These are phyloP conservation scores for Spermophilus dauricus DNA, from an alignment of 2,113 vertebrate genomes.

Conservation along the genomic window DNA sequence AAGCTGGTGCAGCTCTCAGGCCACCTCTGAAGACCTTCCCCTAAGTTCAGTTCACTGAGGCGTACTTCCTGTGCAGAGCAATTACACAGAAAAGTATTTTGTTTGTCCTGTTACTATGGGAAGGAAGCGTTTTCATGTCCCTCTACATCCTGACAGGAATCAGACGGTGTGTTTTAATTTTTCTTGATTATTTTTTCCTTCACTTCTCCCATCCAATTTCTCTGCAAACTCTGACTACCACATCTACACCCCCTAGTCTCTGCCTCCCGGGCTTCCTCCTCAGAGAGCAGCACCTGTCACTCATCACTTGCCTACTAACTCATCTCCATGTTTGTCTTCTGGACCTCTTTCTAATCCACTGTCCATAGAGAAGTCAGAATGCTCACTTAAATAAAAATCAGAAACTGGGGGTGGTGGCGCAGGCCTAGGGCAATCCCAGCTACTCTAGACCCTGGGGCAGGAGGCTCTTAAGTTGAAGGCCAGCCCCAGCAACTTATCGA, in stretches of 20 bases:
- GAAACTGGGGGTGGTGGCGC: not conserved
- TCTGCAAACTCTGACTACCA: not conserved
- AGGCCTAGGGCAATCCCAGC: not conserved
- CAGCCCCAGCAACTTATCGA: not conserved
- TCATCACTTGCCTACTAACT: not conserved
- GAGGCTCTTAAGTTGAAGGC: not conserved
- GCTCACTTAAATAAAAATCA: not conserved
- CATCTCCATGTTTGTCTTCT: not conserved
- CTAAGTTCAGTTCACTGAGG: not conserved
- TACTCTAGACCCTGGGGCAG: too few species aligned
- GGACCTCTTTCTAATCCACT: not conserved
- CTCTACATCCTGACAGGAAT: not conserved
- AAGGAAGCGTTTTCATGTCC: not conserved
- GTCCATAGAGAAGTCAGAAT: not conserved
- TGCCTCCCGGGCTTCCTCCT: not conserved
- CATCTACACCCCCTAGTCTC: too few species aligned
- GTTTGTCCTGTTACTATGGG: not conserved
- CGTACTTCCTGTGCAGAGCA: not conserved
- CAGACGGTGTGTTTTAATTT: not conserved
- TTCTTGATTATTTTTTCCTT: not conserved
- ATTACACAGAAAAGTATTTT: not conserved
- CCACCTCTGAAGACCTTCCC: not conserved
- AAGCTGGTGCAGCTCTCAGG: not conserved
- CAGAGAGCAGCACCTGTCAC: rapidly evolving
- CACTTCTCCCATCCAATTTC: not conserved